phyloP scores from a whole-genome alignment of 2,797 vertebrate species.

The Crenuchus spilurus region DNA sequence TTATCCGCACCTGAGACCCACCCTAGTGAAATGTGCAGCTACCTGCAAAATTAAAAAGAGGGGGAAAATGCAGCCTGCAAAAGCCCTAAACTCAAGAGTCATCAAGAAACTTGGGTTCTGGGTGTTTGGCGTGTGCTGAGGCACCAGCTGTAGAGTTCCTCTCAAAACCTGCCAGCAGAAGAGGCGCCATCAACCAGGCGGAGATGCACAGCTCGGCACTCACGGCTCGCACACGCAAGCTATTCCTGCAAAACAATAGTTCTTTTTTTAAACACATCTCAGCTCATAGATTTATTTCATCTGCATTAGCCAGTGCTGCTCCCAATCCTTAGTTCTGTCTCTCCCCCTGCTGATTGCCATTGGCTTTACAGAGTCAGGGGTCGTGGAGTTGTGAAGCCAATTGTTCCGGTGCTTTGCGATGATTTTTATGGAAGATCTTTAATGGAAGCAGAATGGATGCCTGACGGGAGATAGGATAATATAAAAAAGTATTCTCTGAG shows the following conservation, averaged over 20 bases:
- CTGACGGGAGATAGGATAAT: conserved; percentile 63
- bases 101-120: conserved; percentile 74
- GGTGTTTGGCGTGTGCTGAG: conserved; percentile 52
- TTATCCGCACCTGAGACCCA: conserved; percentile 74
- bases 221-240: conserved; percentile 57
- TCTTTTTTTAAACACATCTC: conserved; percentile 42
- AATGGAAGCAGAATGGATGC: conserved; percentile 53
- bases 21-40: conserved; percentile 74
- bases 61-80: conserved; percentile 67
- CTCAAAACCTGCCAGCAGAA: conserved; percentile 52
- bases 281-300: conserved; percentile 31
- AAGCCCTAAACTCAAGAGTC: conserved; percentile 74
- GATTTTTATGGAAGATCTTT: no score
- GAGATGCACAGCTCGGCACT: conserved; percentile 44
- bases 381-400: conserved; percentile 51
- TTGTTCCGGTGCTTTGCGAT: no score
- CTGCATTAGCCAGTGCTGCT: conserved; percentile 8
- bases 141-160: conserved; percentile 66
- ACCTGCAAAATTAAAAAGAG: conserved; percentile 71
- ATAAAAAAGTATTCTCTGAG: conserved; percentile 13
- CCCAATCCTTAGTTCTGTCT: neutral
- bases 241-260: conserved; percentile 59
- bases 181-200: conserved; percentile 45
- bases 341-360: conserved; percentile 37
- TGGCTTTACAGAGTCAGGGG: neutral